Evolutionary conservation across 2,797 vertebrate genomes (phyloP).

Genomic region (Parotocinclus haroldoi): DNA sequence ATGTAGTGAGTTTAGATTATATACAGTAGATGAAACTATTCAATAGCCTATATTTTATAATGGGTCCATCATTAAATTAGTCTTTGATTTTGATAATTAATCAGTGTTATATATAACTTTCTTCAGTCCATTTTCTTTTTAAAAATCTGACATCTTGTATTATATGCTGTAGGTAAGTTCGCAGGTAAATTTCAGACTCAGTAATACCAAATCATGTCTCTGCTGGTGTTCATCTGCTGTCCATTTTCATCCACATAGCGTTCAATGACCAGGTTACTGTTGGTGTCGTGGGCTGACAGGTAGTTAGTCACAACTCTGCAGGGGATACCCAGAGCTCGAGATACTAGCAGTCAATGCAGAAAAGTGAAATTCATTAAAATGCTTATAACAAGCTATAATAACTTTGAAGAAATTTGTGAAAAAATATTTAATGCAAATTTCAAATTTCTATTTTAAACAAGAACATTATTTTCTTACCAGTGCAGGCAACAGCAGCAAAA

Average conservation of each 20-base stretch:
- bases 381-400: neutral
- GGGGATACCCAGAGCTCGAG: constrained; percentile 86
- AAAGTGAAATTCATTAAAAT: constrained; percentile 8
- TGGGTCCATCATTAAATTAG: no score
- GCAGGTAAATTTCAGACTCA: no score
- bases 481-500: constrained; percentile 90
- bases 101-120: no score
- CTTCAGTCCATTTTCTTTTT: no score
- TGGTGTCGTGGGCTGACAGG: constrained; percentile 87
- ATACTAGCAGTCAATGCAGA: constrained; percentile 66
- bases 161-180: no score
- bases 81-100: no score
- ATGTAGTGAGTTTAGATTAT: no score
- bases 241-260: constrained; percentile 73
- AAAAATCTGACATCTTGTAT: no score
- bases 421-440: neutral
- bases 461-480: constrained; percentile 68
- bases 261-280: constrained; percentile 87
- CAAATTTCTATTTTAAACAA: neutral
- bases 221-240: constrained; percentile 47
- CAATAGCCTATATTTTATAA: no score
- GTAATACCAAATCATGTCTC: constrained; percentile 67
- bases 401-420: neutral
- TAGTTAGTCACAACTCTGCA: constrained; percentile 90
- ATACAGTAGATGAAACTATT: no score